Conservation (phyloP, 2,888 invertebrate species). For the Barypeithes pellucidus region DNA sequence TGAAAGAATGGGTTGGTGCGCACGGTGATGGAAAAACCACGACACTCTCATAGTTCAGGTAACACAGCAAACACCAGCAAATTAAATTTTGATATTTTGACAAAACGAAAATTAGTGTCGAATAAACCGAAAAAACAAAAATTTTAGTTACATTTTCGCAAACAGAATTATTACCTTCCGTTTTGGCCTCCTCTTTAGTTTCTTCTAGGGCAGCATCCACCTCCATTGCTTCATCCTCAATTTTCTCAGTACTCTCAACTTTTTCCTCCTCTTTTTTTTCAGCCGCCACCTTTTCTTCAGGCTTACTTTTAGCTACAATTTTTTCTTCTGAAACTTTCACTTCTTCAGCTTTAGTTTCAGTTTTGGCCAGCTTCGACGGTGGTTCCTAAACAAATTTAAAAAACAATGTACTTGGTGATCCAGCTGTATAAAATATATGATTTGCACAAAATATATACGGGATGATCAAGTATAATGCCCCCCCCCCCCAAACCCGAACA, state of each 20-base stretch:
- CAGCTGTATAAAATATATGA: background rate
- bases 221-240: slow-evolving; percentile 57
- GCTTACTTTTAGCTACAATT: slow-evolving; percentile 61
- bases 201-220: slow-evolving; percentile 50
- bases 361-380: slow-evolving; percentile 75
- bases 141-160: too few relatives aligned
- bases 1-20: too few relatives aligned
- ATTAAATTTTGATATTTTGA: too few relatives aligned
- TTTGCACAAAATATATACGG: background rate
- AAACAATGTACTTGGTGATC: background rate
- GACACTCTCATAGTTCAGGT: too few relatives aligned
- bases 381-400: slow-evolving; percentile 63
- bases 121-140: too few relatives aligned
- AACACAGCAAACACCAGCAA: too few relatives aligned
- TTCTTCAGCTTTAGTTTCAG: slow-evolving; percentile 61
- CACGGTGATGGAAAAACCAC: too few relatives aligned
- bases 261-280: slow-evolving; percentile 48
- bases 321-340: slow-evolving; percentile 66
- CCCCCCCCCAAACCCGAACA: too few relatives aligned
- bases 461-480: too few relatives aligned
- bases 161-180: background rate
- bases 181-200: slow-evolving; percentile 7
- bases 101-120: too few relatives aligned
- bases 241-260: slow-evolving; percentile 48
- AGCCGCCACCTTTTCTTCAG: slow-evolving; percentile 64